These are phyloP conservation scores for Gouania willdenowi DNA, from an alignment of 2,797 vertebrate species.

Conservation along the genomic window DNA sequence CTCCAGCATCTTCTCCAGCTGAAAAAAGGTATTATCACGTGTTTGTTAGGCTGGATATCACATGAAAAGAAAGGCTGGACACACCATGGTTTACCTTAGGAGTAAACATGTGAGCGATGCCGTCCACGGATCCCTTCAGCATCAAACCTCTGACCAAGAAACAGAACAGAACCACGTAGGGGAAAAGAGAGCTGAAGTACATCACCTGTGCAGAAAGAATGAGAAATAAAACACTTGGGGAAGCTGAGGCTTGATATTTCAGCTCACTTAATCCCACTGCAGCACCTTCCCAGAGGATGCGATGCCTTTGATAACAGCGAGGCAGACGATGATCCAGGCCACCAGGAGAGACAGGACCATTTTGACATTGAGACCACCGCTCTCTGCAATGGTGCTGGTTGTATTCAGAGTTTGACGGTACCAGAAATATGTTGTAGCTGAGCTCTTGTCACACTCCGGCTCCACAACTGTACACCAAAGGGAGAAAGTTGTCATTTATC, in stretches of 20 bases:
- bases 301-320: slow-evolving; percentile 91
- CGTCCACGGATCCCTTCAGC: slow-evolving; percentile 88
- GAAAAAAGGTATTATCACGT: not conserved
- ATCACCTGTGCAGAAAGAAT: slow-evolving; percentile 79
- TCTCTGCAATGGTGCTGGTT: slow-evolving; percentile 88
- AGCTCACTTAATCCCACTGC: not conserved
- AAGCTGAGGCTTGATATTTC: not conserved
- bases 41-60: not conserved
- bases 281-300: slow-evolving; percentile 91
- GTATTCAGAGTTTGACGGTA: slow-evolving; percentile 91
- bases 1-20: slow-evolving; percentile 97
- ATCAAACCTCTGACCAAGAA: slow-evolving; percentile 89
- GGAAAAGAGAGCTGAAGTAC: slow-evolving; percentile 98
- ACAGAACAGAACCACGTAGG: slow-evolving; percentile 90
- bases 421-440: slow-evolving; percentile 95
- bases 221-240: not conserved
- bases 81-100: slow-evolving; percentile 78
- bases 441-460: slow-evolving; percentile 90
- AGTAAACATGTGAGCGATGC: slow-evolving; percentile 94
- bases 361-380: slow-evolving; percentile 87
- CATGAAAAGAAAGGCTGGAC: not conserved
- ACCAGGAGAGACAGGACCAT: slow-evolving; percentile 88
- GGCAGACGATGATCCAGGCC: slow-evolving; percentile 89
- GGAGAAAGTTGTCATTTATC: not conserved
- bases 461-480: slow-evolving; percentile 78